Conservation (phyloP, 2,888 invertebrate genomes). For the Lepidocyrtinus sp. region DNA sequence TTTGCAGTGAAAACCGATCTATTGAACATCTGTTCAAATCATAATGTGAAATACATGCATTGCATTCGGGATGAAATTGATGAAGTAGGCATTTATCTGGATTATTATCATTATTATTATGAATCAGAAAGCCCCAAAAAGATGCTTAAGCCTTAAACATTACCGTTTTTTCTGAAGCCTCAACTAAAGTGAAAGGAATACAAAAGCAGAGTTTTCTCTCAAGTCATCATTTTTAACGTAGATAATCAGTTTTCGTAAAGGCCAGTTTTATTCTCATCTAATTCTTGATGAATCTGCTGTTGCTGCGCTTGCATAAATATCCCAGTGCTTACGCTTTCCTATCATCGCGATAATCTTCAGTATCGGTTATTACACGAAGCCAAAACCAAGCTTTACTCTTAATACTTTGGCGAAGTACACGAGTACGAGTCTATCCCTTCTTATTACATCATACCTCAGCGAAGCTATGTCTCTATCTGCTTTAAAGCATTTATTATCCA, state of each 20-base stretch:
- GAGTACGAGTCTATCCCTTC: constrained; percentile 14
- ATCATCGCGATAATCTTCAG: constrained; percentile 29
- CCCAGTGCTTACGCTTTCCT: constrained; percentile 26
- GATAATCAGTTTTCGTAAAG: constrained; percentile 48
- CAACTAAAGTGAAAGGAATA: background rate
- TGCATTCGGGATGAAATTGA: background rate
- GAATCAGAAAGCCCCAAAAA: background rate
- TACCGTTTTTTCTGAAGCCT: too few relatives aligned
- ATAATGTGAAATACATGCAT: constrained; percentile 19
- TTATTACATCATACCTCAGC: too few relatives aligned
- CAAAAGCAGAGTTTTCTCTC: constrained; percentile 3
- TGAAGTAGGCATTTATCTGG: constrained; percentile 25
- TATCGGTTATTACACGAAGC: constrained; percentile 33
- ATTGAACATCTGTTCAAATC: constrained; percentile 67
- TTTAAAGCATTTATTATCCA: too few relatives aligned
- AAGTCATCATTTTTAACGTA: constrained; percentile 34
- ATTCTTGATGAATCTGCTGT: too few relatives aligned
- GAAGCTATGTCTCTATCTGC: too few relatives aligned
- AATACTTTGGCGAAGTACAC: background rate
- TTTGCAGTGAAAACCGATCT: constrained; percentile 41
- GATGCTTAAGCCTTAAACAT: background rate
- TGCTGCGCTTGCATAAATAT: constrained; percentile 47
- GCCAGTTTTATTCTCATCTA: background rate
- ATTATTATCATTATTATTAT: constrained; percentile 30
- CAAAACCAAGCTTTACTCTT: background rate